Conservation (phyloP, 2,888 invertebrate genomes). For the Asteroscopus sphinx region DNA sequence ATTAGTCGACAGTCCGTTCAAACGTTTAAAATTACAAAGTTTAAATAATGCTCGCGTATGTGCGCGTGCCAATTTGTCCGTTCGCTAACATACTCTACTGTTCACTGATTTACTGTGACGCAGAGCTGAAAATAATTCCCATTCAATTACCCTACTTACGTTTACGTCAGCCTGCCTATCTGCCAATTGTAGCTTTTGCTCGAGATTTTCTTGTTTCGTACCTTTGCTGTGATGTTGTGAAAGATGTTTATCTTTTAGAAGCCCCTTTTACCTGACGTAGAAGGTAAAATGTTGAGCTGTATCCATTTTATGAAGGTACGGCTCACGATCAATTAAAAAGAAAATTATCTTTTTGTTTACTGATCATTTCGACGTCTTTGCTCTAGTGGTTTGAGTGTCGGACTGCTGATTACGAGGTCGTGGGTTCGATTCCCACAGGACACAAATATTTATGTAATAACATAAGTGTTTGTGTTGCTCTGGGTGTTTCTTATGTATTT, state of each 20-base stretch:
- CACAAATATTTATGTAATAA: no score
- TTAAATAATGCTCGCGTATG: no score
- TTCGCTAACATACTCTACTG: slow-evolving; percentile 14
- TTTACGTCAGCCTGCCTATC: slow-evolving; percentile 57
- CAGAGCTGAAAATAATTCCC: slow-evolving; percentile 62
- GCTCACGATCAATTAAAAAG: slow-evolving; percentile 14
- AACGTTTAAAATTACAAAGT: no score
- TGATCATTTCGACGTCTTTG: no score
- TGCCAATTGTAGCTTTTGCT: slow-evolving; percentile 58
- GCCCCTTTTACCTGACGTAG: slow-evolving; percentile 43
- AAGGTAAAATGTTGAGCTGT: slow-evolving; percentile 22
- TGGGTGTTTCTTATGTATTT: no score
- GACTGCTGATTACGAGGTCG: no score
- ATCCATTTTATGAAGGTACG: slow-evolving; percentile 9
- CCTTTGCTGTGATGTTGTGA: slow-evolving; percentile 41
- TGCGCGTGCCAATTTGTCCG: no score
- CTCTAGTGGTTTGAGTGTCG: no score
- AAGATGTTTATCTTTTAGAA: slow-evolving; percentile 47
- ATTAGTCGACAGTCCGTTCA: no score
- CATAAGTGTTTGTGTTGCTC: no score
- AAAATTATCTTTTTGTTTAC: slow-evolving; percentile 8
- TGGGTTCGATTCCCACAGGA: no score
- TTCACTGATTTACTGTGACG: slow-evolving; percentile 16
- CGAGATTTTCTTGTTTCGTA: slow-evolving; percentile 54
- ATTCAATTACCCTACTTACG: slow-evolving; percentile 66